Evolutionary conservation across 2,888 invertebrate genomes (phyloP).

Genomic region (Muschampia plurimacula): DNA sequence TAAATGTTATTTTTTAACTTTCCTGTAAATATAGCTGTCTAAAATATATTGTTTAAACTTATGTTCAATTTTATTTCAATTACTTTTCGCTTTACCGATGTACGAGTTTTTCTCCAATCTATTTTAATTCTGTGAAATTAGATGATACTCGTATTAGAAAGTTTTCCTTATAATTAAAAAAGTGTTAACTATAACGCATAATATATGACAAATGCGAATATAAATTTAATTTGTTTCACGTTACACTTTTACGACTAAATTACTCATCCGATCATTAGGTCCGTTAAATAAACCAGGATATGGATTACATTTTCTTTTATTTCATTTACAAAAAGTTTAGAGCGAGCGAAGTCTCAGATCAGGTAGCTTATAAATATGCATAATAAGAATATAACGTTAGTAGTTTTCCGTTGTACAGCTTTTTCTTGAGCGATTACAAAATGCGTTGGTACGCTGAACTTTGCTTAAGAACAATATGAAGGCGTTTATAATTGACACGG

Average conservation of each 20-base stretch:
- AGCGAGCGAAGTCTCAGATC: background rate
- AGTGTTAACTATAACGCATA: no score
- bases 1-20: conserved; percentile 38
- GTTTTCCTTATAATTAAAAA: no score
- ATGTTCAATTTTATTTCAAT: background rate
- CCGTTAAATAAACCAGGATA: no score
- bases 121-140: no score
- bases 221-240: background rate
- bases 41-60: conserved; percentile 21
- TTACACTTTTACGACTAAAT: background rate
- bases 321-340: no score
- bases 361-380: conserved; percentile 13
- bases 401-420: conserved; percentile 16
- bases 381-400: conserved; percentile 15
- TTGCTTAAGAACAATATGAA: conserved; percentile 25
- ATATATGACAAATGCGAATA: no score
- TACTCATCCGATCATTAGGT: background rate
- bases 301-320: no score
- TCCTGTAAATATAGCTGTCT: conserved; percentile 45
- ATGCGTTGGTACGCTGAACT: conserved; percentile 20
- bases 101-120: no score
- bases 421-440: conserved; percentile 15
- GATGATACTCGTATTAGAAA: no score
- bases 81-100: background rate
- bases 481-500: conserved; percentile 25